Percentiles rank a stretch among this genome's conserved stretches.
These are phyloP conservation scores for Shargacucullia verbasci DNA, from an alignment of 2,888 invertebrate genomes.

Conservation along the genomic window DNA sequence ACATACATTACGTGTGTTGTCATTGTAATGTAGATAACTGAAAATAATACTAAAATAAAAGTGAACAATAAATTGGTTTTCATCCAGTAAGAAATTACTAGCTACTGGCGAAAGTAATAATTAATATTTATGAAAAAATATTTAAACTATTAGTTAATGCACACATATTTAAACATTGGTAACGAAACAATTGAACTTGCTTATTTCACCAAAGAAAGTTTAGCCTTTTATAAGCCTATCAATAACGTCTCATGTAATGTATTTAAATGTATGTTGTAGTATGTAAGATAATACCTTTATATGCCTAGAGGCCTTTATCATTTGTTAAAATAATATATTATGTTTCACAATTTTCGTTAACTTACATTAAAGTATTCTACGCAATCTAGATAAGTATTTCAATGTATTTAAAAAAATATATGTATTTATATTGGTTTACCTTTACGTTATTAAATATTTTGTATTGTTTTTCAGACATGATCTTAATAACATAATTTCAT, in stretches of 20 bases:
- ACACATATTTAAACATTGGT: constrained; percentile 11
- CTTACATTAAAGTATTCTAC: too few species aligned
- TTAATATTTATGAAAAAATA: neutral
- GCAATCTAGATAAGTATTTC: too few species aligned
- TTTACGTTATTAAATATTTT: too few species aligned
- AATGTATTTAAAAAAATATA: too few species aligned
- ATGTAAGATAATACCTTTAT: constrained; percentile 4
- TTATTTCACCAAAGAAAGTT: constrained; percentile 17
- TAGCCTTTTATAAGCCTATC: constrained; percentile 11
- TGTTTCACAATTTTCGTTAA: too few species aligned
- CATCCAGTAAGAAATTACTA: constrained; percentile 2
- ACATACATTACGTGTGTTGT: constrained; percentile 14
- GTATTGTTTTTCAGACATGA: too few species aligned
- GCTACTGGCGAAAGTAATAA: constrained; percentile 12
- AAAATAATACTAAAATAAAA: constrained; percentile 10
- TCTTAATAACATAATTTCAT: too few species aligned
- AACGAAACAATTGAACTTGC: neutral
- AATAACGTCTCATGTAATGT: constrained; percentile 6
- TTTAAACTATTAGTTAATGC: constrained; percentile 11
- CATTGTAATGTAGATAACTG: constrained; percentile 4
- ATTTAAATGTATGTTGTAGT: constrained; percentile 9
- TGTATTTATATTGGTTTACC: too few species aligned
- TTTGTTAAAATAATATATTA: too few species aligned
- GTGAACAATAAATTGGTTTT: constrained; percentile 8
- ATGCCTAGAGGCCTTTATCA: too few species aligned